Evolutionary conservation across 2,888 invertebrate species (phyloP).

Genomic region (Megastigmus dorsalis): DNA sequence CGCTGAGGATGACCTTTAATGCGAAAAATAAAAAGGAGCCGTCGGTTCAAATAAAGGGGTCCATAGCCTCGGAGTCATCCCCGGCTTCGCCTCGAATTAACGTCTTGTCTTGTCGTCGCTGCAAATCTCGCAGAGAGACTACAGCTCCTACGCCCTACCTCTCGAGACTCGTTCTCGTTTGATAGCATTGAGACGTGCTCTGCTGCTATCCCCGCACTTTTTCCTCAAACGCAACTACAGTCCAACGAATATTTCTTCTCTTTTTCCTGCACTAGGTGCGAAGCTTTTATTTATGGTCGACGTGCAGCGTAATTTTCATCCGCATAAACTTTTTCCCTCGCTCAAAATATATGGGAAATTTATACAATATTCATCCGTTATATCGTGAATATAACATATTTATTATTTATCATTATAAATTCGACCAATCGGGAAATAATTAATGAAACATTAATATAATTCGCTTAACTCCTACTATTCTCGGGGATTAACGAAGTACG

Average conservation of each 20-base stretch:
- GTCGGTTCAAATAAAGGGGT: conserved; percentile 16
- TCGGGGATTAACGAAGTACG: no score
- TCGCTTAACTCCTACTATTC: no score
- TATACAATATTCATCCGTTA: no score
- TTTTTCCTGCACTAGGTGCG: neutral
- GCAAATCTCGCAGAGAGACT: conserved; percentile 13
- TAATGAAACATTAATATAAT: no score
- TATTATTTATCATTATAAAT: no score
- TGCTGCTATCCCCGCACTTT: conserved; percentile 15
- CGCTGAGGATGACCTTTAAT: neutral
- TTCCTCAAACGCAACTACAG: conserved; percentile 7
- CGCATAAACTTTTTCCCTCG: no score
- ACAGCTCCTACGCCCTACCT: neutral
- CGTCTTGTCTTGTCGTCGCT: conserved; percentile 28
- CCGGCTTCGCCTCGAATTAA: conserved; percentile 43
- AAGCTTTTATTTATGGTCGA: no score
- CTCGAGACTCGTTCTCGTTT: conserved; percentile 12
- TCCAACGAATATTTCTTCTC: no score
- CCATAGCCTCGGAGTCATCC: neutral
- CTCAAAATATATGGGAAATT: no score
- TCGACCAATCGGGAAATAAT: no score
- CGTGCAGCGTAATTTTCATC: no score
- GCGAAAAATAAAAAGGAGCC: conserved; percentile 28
- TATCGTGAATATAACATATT: no score
- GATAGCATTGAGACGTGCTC: neutral